phyloP scores from a whole-genome alignment of 2,797 vertebrate genomes.

The Orientallactaga sibirica region DNA sequence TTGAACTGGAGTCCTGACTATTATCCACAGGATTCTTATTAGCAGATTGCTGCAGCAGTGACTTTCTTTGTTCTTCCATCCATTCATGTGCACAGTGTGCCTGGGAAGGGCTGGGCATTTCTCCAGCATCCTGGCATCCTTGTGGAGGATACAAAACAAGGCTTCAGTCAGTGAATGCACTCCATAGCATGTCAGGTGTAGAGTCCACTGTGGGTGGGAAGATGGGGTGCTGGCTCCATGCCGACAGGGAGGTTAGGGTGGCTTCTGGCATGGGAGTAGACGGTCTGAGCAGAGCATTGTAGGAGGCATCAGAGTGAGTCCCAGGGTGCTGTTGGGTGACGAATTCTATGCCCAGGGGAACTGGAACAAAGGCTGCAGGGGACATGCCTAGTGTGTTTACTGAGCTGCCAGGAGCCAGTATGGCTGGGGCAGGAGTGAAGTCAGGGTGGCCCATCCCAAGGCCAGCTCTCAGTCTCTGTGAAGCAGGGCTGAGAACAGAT shows the following conservation, averaged over 20 bases:
- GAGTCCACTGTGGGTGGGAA: not conserved
- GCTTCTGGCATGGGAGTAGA: not conserved
- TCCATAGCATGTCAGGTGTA: not conserved
- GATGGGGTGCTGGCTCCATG: not conserved
- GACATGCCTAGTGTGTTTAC: not conserved
- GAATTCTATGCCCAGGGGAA: not conserved
- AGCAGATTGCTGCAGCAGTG: not conserved
- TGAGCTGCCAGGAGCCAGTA: not conserved
- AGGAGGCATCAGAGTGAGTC: not conserved
- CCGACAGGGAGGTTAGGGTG: accelerated
- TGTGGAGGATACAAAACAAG: not conserved
- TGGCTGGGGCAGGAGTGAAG: not conserved
- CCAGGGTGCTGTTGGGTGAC: too few species aligned
- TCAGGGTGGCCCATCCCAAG: not conserved
- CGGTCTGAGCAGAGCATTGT: not conserved
- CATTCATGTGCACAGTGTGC: not conserved
- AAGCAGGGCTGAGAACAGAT: not conserved
- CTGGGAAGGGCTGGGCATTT: not conserved
- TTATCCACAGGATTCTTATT: not conserved
- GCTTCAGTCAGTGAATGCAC: not conserved
- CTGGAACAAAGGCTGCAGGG: not conserved
- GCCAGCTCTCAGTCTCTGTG: accelerated
- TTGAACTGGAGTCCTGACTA: not conserved
- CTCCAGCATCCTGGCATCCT: not conserved
- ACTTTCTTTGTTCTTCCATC: not conserved